These are phyloP conservation scores for Charaxes varanes DNA, from an alignment of 1,140 invertebrate species.

Conservation along the genomic window DNA sequence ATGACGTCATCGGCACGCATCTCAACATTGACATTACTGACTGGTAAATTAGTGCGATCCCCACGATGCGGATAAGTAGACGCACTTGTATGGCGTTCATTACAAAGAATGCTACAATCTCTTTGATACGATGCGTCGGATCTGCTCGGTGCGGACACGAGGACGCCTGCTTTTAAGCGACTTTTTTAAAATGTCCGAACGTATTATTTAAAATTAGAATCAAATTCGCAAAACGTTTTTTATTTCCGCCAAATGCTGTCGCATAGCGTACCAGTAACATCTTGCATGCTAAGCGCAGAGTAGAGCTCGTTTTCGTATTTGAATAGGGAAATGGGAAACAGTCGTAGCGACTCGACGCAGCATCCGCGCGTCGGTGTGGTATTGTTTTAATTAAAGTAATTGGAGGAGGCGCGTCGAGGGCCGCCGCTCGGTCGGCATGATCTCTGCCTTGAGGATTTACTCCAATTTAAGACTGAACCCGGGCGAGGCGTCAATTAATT, in stretches of 20 bases:
- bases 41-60: too few species aligned
- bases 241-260: constrained; percentile 23
- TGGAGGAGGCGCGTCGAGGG: constrained; percentile 68
- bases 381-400: constrained; percentile 74
- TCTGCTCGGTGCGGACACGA: too few species aligned
- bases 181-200: too few species aligned
- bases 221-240: constrained; percentile 2
- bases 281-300: constrained; percentile 61
- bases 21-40: too few species aligned
- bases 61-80: too few species aligned
- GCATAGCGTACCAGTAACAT: constrained; percentile 52
- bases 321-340: constrained; percentile 73
- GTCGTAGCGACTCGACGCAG: constrained; percentile 66
- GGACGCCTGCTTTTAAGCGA: too few species aligned
- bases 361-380: too few species aligned
- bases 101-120: too few species aligned
- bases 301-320: constrained; percentile 71
- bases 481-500: constrained; percentile 63
- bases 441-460: constrained; percentile 72
- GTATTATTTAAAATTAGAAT: constrained; percentile 1
- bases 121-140: too few species aligned
- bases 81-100: too few species aligned
- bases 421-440: constrained; percentile 63
- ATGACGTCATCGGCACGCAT: too few species aligned
- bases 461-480: constrained; percentile 66